phyloP scores from a whole-genome alignment of 2,888 invertebrate species.

The Coleophora deauratella region DNA sequence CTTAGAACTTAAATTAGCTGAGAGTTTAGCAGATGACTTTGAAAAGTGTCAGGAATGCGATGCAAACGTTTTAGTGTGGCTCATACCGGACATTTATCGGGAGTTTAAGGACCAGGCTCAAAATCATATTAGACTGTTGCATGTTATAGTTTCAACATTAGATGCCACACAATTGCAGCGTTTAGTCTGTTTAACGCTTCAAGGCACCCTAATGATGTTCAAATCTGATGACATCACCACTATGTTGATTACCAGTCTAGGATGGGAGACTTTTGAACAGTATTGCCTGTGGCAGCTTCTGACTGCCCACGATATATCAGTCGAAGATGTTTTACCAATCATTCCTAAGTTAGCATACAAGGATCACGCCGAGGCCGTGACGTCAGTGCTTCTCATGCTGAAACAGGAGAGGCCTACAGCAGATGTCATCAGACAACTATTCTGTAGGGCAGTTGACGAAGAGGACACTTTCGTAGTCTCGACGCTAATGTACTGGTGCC shows the following conservation, averaged over 20 bases:
- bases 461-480: constrained; percentile 94
- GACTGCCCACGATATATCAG: constrained; percentile 93
- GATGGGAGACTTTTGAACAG: constrained; percentile 98
- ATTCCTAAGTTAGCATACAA: constrained; percentile 84
- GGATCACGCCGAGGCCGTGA: constrained; percentile 94
- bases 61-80: constrained; percentile 90
- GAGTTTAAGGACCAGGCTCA: constrained; percentile 91
- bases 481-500: constrained; percentile 95
- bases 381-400: constrained; percentile 90
- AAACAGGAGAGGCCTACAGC: constrained; percentile 93
- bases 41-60: constrained; percentile 92
- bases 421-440: constrained; percentile 88
- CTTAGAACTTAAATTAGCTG: constrained; percentile 82
- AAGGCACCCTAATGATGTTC: constrained; percentile 89
- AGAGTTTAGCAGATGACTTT: constrained; percentile 86
- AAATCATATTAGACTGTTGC: constrained; percentile 90
- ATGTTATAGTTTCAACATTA: constrained; percentile 91
- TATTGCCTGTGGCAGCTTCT: constrained; percentile 97
- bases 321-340: constrained; percentile 89
- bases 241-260: constrained; percentile 86
- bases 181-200: constrained; percentile 91
- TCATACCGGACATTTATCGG: constrained; percentile 93
- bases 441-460: constrained; percentile 82
- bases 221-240: constrained; percentile 84
- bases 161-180: constrained; percentile 94